Base-by-base conservation (phyloP, 2,888 invertebrate species). In the Trisateles emortualis region DNA sequence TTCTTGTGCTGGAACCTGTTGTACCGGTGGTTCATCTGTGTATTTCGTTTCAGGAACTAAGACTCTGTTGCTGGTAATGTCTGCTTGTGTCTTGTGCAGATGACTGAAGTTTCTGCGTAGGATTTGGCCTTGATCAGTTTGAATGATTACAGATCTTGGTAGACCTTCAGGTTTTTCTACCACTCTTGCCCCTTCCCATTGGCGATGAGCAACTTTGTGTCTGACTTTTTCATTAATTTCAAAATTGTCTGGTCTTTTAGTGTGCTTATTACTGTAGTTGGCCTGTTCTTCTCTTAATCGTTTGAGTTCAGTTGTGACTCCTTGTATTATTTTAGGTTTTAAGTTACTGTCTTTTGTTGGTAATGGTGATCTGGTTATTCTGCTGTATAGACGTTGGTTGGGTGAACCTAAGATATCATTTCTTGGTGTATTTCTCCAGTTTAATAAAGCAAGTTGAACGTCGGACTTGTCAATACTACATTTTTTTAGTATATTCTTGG, bases 401-500 rank as follows among this genome's bases (percentile, higher is more conserved):
- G 24, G 24, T 24, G 24, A n/a, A n/a, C n/a, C n/a, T n/a, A n/a
- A n/a, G n/a, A n/a, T n/a, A n/a, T n/a, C n/a, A n/a, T n/a, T n/a
- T n/a, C n/a, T n/a, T n/a, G n/a, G n/a, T n/a, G n/a, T 57, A 44
- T 64, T 61, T 57, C 60, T 59, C 46, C 45, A 57, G 10, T 50
- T 55, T 46, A 60, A 42, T 46, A 58, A 54, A 17, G 55, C 59
- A 0, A 62, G 56, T 41, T 58, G 52, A 50, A 62, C 38, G n/a
- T n/a, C n/a, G n/a, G n/a, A n/a, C n/a, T n/a, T n/a, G n/a, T n/a
- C n/a, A n/a, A n/a, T n/a, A n/a, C n/a, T n/a, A n/a, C n/a, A n/a
- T n/a, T n/a, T n/a, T n/a, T n/a, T n/a, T n/a, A n/a, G n/a, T n/a
- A n/a, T n/a, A n/a, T n/a, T n/a, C n/a, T n/a, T n/a, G n/a, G n/a